These are phyloP conservation scores for Euglossa dilemma DNA, from an alignment of 1,140 invertebrate genomes.

Conservation along the genomic window DNA sequence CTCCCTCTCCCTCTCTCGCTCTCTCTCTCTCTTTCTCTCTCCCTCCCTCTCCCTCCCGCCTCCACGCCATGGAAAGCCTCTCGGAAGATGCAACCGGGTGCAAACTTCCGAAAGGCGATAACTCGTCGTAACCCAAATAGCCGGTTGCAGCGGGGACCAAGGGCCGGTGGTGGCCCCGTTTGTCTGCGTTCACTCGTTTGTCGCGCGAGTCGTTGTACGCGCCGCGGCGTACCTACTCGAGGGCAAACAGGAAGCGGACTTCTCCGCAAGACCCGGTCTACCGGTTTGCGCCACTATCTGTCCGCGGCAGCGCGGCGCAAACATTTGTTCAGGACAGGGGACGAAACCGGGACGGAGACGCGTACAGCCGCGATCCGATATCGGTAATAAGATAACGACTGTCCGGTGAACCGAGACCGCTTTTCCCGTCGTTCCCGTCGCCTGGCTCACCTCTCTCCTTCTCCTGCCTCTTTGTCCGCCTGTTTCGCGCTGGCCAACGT, in stretches of 20 bases:
- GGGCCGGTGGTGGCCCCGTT: conserved; percentile 13
- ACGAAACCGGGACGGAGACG: conserved; percentile 58
- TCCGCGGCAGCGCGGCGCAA: conserved; percentile 67
- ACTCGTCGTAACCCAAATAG: conserved; percentile 58
- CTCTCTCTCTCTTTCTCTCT: no score
- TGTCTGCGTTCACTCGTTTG: conserved; percentile 27
- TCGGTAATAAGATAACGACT: conserved; percentile 76
- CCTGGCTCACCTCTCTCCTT: conserved; percentile 21
- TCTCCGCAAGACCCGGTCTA: conserved; percentile 61
- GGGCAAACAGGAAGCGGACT: conserved; percentile 71
- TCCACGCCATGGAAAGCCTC: conserved; percentile 35
- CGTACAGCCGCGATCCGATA: conserved; percentile 67
- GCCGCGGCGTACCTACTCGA: conserved; percentile 18
- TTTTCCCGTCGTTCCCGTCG: conserved; percentile 26
- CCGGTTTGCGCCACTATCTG: conserved; percentile 63
- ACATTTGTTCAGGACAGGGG: conserved; percentile 75
- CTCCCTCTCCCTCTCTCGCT: no score
- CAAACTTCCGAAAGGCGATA: conserved; percentile 61
- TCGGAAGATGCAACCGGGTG: conserved; percentile 27
- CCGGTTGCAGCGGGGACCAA: background rate
- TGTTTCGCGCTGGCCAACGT: background rate
- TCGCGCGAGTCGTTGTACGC: conserved; percentile 23
- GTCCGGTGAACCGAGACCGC: conserved; percentile 55
- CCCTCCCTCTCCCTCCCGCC: background rate
- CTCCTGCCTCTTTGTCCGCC: background rate